Evolutionary conservation across 2,888 invertebrate genomes (phyloP).

Genomic region (Crossocerus cetratus): DNA sequence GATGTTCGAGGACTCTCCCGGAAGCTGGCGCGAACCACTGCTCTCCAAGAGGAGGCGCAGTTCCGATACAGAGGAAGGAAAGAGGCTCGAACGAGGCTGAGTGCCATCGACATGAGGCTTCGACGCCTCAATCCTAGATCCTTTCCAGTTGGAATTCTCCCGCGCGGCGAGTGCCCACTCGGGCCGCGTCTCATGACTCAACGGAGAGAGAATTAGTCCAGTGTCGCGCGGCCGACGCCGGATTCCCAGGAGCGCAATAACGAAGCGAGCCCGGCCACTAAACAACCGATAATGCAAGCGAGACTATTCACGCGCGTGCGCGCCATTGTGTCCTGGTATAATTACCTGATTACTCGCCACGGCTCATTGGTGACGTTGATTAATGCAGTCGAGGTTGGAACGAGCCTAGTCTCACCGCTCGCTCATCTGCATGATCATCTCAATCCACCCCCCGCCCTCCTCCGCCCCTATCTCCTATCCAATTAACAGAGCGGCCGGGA

Average conservation of each 20-base stretch:
- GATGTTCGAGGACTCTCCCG: constrained; percentile 12
- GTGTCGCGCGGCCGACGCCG: neutral
- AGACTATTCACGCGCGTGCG: constrained; percentile 27
- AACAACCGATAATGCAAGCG: constrained; percentile 59
- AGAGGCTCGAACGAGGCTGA: no score
- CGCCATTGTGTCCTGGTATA: constrained; percentile 15
- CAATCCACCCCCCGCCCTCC: no score
- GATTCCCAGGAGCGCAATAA: constrained; percentile 65
- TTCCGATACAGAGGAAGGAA: no score
- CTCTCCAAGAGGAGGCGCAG: no score
- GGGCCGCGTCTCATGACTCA: no score
- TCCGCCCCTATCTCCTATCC: no score
- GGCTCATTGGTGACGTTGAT: constrained; percentile 47
- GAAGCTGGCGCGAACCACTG: constrained; percentile 1
- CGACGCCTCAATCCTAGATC: no score
- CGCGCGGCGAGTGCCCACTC: no score
- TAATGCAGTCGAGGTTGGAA: constrained; percentile 38
- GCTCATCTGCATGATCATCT: neutral
- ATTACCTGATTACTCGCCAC: constrained; percentile 32
- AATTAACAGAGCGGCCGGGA: no score
- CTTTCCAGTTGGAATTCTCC: no score
- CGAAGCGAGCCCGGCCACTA: constrained; percentile 64
- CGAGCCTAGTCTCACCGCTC: constrained; percentile 27
- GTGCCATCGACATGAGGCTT: no score
- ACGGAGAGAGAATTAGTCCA: no score